phyloP scores from a whole-genome alignment of 2,113 vertebrate species.

The Toxostoma redivivum region DNA sequence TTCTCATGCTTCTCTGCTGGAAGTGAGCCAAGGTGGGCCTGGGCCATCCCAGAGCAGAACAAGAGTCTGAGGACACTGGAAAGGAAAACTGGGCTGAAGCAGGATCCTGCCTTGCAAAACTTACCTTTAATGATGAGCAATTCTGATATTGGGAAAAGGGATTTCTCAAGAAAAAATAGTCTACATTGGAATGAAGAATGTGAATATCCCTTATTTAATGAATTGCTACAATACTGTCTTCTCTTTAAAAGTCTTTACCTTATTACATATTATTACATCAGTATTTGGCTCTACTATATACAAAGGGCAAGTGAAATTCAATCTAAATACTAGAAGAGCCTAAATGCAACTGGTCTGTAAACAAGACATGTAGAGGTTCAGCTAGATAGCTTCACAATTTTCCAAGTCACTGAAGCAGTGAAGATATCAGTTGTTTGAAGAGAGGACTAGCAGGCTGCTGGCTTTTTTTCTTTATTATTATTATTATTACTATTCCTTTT shows the following conservation, averaged over 20 bases:
- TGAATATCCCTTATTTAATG: not conserved
- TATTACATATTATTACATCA: not conserved
- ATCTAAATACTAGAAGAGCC: not conserved
- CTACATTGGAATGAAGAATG: not conserved
- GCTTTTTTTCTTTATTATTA: not conserved
- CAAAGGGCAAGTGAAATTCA: not conserved
- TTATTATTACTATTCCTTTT: not conserved
- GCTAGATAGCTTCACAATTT: conserved; percentile 41
- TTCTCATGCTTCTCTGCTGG: rapidly evolving
- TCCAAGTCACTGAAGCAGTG: conserved; percentile 33
- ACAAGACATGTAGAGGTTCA: not conserved
- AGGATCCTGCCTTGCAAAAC: not conserved
- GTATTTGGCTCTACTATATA: not conserved
- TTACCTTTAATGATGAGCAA: not conserved
- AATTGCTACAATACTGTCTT: not conserved
- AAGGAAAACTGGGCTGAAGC: not conserved
- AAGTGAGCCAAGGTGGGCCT: not conserved
- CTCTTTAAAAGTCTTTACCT: not conserved
- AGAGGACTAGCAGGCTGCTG: not conserved
- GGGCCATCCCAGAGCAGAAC: not conserved
- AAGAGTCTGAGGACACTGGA: not conserved
- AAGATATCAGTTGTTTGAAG: not conserved
- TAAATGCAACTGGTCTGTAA: conserved; percentile 13
- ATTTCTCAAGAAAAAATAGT: not conserved
- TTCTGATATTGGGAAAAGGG: not conserved